Percentiles rank a stretch among this genome's conserved stretches.
Conservation (phyloP, 2,797 vertebrate species). For the Halcyon chelicuti region DNA sequence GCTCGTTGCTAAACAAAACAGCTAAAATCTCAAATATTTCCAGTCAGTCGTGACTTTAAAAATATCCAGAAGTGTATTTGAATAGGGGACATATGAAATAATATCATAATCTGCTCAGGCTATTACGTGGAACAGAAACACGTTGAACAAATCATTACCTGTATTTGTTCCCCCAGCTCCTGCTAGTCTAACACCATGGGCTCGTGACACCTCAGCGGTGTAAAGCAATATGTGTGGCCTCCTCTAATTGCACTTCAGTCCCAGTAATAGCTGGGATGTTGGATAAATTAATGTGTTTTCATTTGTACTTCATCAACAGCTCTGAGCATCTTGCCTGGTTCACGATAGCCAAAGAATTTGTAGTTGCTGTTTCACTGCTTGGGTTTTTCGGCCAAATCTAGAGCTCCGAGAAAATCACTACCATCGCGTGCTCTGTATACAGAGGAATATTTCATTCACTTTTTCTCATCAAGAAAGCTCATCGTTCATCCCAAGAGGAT, state of each 20-base stretch:
- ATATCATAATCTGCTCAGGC: not conserved
- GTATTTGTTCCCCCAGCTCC: not conserved
- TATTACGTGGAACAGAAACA: constrained; percentile 15
- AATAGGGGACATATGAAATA: not conserved
- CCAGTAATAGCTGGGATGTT: not conserved
- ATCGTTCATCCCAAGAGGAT: not conserved
- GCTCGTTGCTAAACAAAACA: not conserved
- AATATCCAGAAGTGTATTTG: not conserved
- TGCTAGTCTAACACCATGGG: not conserved
- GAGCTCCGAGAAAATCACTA: not conserved
- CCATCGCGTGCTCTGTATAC: fast-evolving
- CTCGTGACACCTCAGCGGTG: not conserved
- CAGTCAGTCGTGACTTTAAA: constrained; percentile 2
- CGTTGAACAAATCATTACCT: not conserved
- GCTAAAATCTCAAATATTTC: constrained; percentile 16
- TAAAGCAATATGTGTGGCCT: not conserved
- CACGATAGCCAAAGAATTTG: not conserved
- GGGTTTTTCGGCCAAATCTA: not conserved
- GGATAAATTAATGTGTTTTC: constrained; percentile 24
- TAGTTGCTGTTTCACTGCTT: not conserved
- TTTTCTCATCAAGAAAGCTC: not conserved
- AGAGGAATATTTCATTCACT: not conserved
- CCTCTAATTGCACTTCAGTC: not conserved
- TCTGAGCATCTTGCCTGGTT: constrained; percentile 30
- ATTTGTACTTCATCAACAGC: constrained; percentile 41